Conservation (phyloP, 92 coral and sea anemone species). For the Micromussa lordhowensis region DNA sequence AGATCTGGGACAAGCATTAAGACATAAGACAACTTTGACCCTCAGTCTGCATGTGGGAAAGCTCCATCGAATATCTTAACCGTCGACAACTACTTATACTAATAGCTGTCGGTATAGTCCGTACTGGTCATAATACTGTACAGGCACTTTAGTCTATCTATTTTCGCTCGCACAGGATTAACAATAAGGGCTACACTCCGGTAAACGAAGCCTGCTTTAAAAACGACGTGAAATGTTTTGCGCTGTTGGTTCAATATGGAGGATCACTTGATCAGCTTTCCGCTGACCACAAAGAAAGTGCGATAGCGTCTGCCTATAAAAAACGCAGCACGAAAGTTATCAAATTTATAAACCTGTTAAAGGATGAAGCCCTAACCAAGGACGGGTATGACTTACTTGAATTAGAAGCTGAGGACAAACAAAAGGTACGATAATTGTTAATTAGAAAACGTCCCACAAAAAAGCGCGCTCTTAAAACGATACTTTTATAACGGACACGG, state of each 20-base stretch:
- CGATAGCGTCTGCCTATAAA: conserved; percentile 59
- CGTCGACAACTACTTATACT: too few species aligned
- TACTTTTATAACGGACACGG: too few species aligned
- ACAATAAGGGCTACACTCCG: conserved; percentile 78
- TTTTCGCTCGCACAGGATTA: conserved; percentile 31
- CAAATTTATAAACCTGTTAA: conserved; percentile 51
- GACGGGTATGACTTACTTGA: conserved; percentile 42
- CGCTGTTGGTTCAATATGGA: conserved; percentile 75
- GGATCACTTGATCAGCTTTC: conserved; percentile 63
- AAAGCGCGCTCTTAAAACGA: too few species aligned
- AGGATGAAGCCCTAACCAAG: conserved; percentile 49
- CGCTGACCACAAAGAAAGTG: conserved; percentile 65
- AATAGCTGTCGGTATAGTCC: too few species aligned
- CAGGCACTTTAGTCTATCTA: not conserved
- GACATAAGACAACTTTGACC: too few species aligned
- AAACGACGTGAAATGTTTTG: conserved; percentile 76
- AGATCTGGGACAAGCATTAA: too few species aligned
- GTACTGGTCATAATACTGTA: too few species aligned
- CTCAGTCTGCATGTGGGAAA: too few species aligned
- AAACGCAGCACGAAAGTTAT: conserved; percentile 39
- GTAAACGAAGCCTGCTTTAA: conserved; percentile 83
- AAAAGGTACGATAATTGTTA: not conserved
- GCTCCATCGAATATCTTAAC: too few species aligned
- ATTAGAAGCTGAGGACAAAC: not conserved
- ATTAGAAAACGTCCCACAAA: too few species aligned